phyloP scores from a whole-genome alignment of 2,113 vertebrate genomes.

The Gavialis gangeticus region DNA sequence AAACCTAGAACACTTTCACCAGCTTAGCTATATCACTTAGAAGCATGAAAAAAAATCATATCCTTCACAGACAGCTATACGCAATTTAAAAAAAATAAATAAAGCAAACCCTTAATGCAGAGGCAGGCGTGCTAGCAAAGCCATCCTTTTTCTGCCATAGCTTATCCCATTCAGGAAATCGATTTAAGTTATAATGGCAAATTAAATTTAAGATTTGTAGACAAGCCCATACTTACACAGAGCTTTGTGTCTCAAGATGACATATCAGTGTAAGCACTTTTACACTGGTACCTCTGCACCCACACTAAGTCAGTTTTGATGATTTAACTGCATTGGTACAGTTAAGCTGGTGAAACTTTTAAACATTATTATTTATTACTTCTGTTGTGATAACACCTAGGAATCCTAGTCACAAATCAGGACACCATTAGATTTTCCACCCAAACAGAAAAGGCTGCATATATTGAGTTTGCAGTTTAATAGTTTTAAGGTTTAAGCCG shows the following conservation, averaged over 20 bases:
- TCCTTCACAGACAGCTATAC: neutral
- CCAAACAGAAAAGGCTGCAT: accelerated
- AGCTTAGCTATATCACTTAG: too few species aligned
- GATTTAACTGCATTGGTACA: neutral
- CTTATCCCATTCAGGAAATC: neutral
- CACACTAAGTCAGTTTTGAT: neutral
- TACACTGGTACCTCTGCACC: accelerated
- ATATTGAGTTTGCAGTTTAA: accelerated
- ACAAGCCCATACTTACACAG: too few species aligned
- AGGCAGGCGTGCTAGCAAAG: neutral
- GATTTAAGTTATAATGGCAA: neutral
- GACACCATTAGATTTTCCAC: accelerated
- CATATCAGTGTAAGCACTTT: neutral
- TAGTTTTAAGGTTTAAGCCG: neutral
- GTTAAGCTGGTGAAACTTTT: neutral
- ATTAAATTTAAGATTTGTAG: neutral
- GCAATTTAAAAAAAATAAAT: too few species aligned
- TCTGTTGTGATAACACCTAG: neutral
- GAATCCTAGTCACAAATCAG: neutral
- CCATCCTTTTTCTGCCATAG: neutral
- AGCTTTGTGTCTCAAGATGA: neutral
- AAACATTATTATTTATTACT: neutral
- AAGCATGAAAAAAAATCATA: neutral
- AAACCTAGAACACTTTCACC: too few species aligned
- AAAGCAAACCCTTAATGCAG: neutral